These are phyloP conservation scores for Clivina fossor DNA, from an alignment of 2,888 invertebrate genomes.

Conservation along the genomic window DNA sequence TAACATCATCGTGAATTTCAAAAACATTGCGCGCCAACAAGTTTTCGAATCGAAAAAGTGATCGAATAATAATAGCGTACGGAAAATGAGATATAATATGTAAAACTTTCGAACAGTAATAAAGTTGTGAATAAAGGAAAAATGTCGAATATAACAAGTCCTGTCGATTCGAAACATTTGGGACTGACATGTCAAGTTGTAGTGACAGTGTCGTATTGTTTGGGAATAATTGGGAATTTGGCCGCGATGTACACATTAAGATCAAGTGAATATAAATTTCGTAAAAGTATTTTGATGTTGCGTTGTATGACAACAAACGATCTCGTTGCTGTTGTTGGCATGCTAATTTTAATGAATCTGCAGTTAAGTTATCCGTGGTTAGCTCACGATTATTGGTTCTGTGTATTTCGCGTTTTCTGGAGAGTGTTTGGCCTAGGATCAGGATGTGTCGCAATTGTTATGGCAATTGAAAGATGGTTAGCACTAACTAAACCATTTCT, in stretches of 20 bases:
- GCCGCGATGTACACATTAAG: slow-evolving; percentile 75
- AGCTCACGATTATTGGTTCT: slow-evolving; percentile 57
- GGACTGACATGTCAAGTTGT: slow-evolving; percentile 47
- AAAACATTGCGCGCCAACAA: too few species aligned
- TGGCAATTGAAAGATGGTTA: slow-evolving; percentile 85
- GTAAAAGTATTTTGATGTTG: slow-evolving; percentile 79
- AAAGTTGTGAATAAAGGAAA: too few species aligned
- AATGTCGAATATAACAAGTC: too few species aligned
- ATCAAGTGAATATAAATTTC: slow-evolving; percentile 64
- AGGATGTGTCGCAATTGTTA: slow-evolving; percentile 84
- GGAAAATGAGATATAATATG: too few species aligned
- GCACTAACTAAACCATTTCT: slow-evolving; percentile 84
- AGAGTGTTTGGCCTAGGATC: slow-evolving; percentile 84
- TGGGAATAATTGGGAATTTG: slow-evolving; percentile 74
- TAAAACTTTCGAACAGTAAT: too few species aligned
- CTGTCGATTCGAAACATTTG: too few species aligned
- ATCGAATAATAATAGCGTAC: too few species aligned
- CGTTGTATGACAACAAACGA: slow-evolving; percentile 79
- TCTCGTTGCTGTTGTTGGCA: slow-evolving; percentile 76
- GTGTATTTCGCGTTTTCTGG: slow-evolving; percentile 70
- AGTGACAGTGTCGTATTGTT: slow-evolving; percentile 61
- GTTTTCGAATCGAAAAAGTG: too few species aligned
- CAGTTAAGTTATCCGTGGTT: slow-evolving; percentile 53
- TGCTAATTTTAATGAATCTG: slow-evolving; percentile 70
- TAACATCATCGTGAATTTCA: too few species aligned